Base-by-base conservation (phyloP, 2,888 invertebrate genomes). In the Lochmaea capreae region DNA sequence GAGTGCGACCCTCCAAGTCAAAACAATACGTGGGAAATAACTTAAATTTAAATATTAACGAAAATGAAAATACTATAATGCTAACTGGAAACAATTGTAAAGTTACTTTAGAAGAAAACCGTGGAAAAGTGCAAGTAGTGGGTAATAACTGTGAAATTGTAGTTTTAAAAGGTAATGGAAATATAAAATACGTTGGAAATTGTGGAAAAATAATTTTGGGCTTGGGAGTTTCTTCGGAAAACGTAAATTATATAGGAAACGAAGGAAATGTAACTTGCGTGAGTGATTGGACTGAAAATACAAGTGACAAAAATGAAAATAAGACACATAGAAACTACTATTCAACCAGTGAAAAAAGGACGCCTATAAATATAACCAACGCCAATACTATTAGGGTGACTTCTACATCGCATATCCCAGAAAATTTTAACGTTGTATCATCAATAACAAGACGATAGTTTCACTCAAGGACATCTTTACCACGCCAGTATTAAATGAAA, bases 61-160 rank as follows among this genome's bases (percentile, higher is more conserved):
- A 70, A 59, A 78, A 80, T 57, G 74, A 65, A 16, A 70, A 26
- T 18, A 54, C 43, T 14, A 58, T 78, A 18, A 42, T 73, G 9
- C 65, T 81, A 6, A 74, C 77, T 10, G 81, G 81, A 0, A 81
- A 81, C 71, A 77, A 79, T 67, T 79, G 80, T 67, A 77, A 59
- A 52, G 65, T 81, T 14, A 68, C 69, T 18, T 26, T 80, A 18
- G 72, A 69, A 62, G 74, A 78, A 71, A 81, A 81, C 54, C 59
- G 43, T 46, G 76, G 76, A 1, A n/a, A 33, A 2, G 46, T 81
- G n/a, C 75, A 76, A 74, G 65, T 81, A 10, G 68, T 80, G n/a
- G 81, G 81, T 6, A 74, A 81, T 57, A 72, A 72, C 72, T 77
- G 78, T 66, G 71, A 76, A 22, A 33, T 80, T 11, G 73, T 65